Evolutionary conservation across 2,888 invertebrate genomes (phyloP), one percentile per base, ranked within the genome.

Genomic region (Nesidiocoris tenuis): DNA sequence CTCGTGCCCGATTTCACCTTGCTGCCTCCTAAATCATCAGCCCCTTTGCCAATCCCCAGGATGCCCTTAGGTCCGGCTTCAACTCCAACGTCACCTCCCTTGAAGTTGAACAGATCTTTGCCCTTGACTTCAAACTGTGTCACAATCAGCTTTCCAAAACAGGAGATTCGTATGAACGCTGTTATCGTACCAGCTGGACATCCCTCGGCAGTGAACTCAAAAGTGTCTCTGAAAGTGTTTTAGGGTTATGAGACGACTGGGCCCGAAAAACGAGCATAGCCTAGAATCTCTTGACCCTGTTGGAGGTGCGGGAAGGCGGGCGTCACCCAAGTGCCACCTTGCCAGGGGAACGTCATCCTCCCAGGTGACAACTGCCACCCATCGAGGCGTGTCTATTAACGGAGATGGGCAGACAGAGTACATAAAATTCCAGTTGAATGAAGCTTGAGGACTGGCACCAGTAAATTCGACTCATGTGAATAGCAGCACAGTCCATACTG

Each of bases 121-220:
- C 63, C 68, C 68, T 75, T 75, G 22, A 78, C 75, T 61, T 79
- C 76, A 75, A 82, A 82, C 71, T 81, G 81, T 0, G 82, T 82
- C 0, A 81, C 80, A 17, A 83, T 80, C 2, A 81, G 81, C 75
- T 82, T 81, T 12, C 82, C 83, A 74, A 81, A 81, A 64, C 82
- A 82, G 0, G 82, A 81, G 1, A 83, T 77, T 63, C 82, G 75
- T 1, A 82, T 25, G 66, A 82, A 82, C 0, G 82, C 76, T 5
- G 79, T 77, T 19, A 83, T 81, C 9, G 78, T 80, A 61, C 83
- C 83, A 2, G 80, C 81, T 0, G 79, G 78, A 9, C 80, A 80
- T 16, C 68, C 78, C 7, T 79, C 74, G 16, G 78, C 70, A 61
- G 81, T 54, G 12, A 77, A 63, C 1, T 70, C 63, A 59, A 74